Conservation (phyloP, 35 echinoderm and acorn worm species). For the Lytechinus pictus region DNA sequence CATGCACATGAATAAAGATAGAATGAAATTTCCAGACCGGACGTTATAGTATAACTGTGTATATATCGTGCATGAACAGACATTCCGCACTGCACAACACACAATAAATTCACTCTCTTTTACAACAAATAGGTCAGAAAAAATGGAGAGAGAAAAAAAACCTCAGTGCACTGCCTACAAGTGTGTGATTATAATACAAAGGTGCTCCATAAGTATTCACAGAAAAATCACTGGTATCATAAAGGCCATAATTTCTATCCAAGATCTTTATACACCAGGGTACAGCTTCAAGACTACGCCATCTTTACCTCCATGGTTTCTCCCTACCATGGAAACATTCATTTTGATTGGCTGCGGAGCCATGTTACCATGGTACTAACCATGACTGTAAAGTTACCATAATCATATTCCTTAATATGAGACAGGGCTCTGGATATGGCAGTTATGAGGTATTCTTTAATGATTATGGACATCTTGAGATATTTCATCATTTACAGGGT, state of each 20-base stretch:
- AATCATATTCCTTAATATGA: no score
- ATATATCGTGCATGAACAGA: neutral
- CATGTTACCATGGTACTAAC: no score
- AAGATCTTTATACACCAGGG: neutral
- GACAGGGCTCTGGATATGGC: neutral
- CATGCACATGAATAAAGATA: neutral
- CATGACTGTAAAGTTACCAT: no score
- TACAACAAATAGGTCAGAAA: neutral
- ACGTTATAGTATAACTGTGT: neutral
- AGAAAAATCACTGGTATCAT: no score
- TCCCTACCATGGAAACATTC: no score
- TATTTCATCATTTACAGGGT: neutral
- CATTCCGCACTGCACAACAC: conserved; percentile 7
- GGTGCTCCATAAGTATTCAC: neutral
- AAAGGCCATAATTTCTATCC: neutral
- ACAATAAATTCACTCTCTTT: neutral
- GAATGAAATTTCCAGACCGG: neutral
- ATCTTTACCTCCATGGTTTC: no score
- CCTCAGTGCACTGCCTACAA: neutral
- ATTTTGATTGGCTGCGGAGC: no score
- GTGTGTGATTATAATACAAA: neutral
- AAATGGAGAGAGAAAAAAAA: neutral
- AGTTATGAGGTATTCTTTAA: neutral
- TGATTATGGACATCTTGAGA: neutral
- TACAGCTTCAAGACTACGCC: no score